Base-by-base conservation (phyloP, 1,140 invertebrate genomes). In the Magallana angulata region DNA sequence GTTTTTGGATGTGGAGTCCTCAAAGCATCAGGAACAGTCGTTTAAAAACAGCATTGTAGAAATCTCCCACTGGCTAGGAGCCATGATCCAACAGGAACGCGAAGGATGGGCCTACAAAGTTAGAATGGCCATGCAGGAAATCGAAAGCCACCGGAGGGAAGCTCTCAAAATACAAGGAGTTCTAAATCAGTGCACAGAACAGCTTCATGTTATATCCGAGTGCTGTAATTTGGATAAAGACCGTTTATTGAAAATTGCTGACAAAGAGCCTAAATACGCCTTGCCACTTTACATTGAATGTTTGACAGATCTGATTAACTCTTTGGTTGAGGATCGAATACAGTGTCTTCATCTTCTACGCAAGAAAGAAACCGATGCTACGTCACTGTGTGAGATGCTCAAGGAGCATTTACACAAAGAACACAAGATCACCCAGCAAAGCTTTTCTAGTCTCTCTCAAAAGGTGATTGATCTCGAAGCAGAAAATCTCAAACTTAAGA, bases 101-200 rank as follows among this genome's bases (percentile, higher is more conserved):
- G 84, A 91, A 62, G 89, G 91, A 2, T 91, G 91, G 91, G 85
- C 87, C 1, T 88, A 89, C 60, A 90, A 91, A 81, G 85, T 92
- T n/a, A 87, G 87, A 48, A 90, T 90, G 87, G 89, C 91, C 30
- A 89, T 92, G 88, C 88, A 90, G n/a, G 90, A 92, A 71, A 90
- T 92, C 48, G 91, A 92, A 57, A 82, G 82, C 16, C 89, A 92
- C 59, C 85, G 91, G 0, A 87, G 90, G 18, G 87, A 86, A 57
- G 83, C 87, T 7, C 84, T 92, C 12, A 88, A 89, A 57, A 62
- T 86, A 57, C 59, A 85, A 11, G 64, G 76, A 56, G 68, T 87
- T 1, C 82, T 91, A 14, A 89, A 90, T 56, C 86, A 89, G 57
- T 87, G 87, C 30, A 68, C 76, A 0, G 80, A 88, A n/a, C 89